phyloP scores from a whole-genome alignment of 2,113 vertebrate genomes.

The Cyanoramphus novaezelandiae region DNA sequence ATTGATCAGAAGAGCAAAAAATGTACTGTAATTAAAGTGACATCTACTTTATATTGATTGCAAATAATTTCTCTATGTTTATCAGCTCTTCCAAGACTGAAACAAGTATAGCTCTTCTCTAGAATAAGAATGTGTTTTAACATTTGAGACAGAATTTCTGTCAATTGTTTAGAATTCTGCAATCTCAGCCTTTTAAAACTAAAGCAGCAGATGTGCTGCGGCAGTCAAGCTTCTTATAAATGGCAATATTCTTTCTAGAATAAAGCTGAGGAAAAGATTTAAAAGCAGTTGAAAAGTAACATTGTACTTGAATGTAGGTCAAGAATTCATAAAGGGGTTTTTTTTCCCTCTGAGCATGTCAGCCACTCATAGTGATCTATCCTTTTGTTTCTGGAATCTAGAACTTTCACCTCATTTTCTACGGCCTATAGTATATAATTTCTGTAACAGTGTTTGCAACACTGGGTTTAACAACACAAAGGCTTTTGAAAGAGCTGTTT shows the following conservation, averaged over 20 bases:
- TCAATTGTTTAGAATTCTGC: not conserved
- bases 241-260: not conserved
- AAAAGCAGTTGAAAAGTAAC: not conserved
- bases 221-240: not conserved
- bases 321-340: not conserved
- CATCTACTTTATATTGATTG: not conserved
- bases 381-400: not conserved
- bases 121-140: not conserved
- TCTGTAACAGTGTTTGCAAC: not conserved
- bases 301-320: constrained; percentile 18
- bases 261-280: not conserved
- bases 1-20: not conserved
- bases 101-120: not conserved
- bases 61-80: not conserved
- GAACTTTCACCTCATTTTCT: not conserved
- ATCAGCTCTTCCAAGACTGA: not conserved
- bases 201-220: constrained; percentile 22
- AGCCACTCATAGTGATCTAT: not conserved
- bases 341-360: not conserved
- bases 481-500: not conserved
- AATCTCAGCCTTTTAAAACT: not conserved
- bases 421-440: not conserved
- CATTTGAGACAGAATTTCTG: not conserved
- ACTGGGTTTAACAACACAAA: not conserved
- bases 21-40: not conserved